Evolutionary conservation across 2,113 vertebrate genomes (phyloP).

Genomic region (Microtus oregoni): DNA sequence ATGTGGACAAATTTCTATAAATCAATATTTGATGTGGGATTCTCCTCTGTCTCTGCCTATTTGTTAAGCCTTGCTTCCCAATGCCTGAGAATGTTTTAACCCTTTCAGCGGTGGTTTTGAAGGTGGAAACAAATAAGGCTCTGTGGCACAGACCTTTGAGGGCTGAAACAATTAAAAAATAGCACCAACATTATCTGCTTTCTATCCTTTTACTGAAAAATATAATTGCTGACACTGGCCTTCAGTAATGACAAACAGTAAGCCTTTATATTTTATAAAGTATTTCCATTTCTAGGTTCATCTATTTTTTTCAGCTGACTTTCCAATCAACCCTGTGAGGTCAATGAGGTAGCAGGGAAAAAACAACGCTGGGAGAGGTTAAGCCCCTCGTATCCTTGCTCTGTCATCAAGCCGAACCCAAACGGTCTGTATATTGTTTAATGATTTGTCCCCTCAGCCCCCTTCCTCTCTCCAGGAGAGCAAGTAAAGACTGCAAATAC

Average conservation of each 20-base stretch:
- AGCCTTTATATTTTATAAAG: neutral
- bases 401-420: slow-evolving; percentile 28
- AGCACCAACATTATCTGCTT: slow-evolving; percentile 18
- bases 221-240: neutral
- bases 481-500: slow-evolving; percentile 47
- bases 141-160: neutral
- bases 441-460: neutral
- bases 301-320: slow-evolving; percentile 15
- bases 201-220: neutral
- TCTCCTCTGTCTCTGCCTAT: too few species aligned
- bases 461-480: neutral
- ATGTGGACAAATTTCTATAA: too few species aligned
- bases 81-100: neutral
- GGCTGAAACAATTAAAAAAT: neutral
- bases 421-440: slow-evolving; percentile 12
- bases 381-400: slow-evolving; percentile 1
- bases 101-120: slow-evolving; percentile 19
- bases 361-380: slow-evolving; percentile 15
- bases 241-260: neutral
- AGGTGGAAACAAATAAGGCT: slow-evolving; percentile 38
- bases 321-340: slow-evolving; percentile 39
- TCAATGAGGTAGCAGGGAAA: neutral
- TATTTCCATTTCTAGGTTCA: slow-evolving; percentile 14
- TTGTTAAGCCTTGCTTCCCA: too few species aligned
- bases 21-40: too few species aligned